Conservation (phyloP, 2,797 vertebrate genomes). For the Scarus forsteni region DNA sequence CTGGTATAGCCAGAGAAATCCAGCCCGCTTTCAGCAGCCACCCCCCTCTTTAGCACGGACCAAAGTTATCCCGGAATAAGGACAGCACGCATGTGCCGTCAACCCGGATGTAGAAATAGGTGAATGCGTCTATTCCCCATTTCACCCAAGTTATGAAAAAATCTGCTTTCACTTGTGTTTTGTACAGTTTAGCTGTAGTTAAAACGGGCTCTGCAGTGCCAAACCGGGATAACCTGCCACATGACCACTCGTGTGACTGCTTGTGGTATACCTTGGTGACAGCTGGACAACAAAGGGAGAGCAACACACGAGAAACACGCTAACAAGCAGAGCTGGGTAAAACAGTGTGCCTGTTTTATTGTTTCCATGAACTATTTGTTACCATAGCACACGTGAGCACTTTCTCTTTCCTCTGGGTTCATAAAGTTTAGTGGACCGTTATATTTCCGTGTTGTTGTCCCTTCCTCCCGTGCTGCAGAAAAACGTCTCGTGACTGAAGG, state of each 20-base stretch:
- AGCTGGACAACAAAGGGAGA: constrained; percentile 29
- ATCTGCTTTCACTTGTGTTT: constrained; percentile 11
- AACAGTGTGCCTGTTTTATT: neutral
- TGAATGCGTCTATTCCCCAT: constrained; percentile 49
- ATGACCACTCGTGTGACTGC: constrained; percentile 18
- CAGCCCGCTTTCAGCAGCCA: constrained; percentile 70
- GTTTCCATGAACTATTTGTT: neutral
- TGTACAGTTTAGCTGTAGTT: constrained; percentile 1
- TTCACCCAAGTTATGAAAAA: constrained; percentile 47
- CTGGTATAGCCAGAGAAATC: constrained; percentile 45
- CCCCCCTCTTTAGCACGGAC: constrained; percentile 82
- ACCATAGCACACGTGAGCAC: neutral
- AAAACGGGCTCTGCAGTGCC: constrained; percentile 24
- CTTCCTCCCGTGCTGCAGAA: constrained; percentile 32
- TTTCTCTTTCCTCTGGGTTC: neutral
- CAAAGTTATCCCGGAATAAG: constrained; percentile 94
- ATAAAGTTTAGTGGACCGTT: constrained; percentile 16
- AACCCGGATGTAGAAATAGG: constrained; percentile 89
- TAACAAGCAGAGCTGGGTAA: constrained; percentile 29
- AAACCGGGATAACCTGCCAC: constrained; percentile 52
- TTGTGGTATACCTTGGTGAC: constrained; percentile 36
- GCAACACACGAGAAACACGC: constrained; percentile 47
- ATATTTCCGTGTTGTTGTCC: neutral
- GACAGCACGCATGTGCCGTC: constrained; percentile 91
- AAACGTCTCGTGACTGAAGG: constrained; percentile 16